Conservation (phyloP, 2,888 invertebrate species). For the Euclidia mi region DNA sequence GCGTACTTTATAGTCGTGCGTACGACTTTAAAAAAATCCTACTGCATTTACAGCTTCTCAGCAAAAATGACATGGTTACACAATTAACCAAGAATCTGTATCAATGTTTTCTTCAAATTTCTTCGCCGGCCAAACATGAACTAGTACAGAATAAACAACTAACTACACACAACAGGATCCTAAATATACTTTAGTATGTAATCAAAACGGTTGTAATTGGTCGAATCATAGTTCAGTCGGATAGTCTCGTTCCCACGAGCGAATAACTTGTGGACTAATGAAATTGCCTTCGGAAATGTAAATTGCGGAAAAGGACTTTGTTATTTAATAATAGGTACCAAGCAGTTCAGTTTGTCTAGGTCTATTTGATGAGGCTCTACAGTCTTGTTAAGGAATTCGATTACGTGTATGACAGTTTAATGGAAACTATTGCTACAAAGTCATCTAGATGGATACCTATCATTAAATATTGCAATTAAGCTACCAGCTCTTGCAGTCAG, state of each 20-base stretch:
- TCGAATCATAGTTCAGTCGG: constrained; percentile 33
- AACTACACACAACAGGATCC: constrained; percentile 11
- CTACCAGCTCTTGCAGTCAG: too few relatives aligned
- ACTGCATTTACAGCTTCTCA: too few relatives aligned
- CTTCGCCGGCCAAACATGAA: not conserved
- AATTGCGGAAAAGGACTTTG: constrained; percentile 66
- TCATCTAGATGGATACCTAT: too few relatives aligned
- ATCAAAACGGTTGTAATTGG: constrained; percentile 47
- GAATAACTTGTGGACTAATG: constrained; percentile 61
- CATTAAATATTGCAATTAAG: too few relatives aligned
- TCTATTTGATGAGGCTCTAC: constrained; percentile 65
- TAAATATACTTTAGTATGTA: constrained; percentile 45
- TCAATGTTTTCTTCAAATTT: constrained; percentile 3
- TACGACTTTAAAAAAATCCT: too few relatives aligned
- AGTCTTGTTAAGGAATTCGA: constrained; percentile 57
- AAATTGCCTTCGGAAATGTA: constrained; percentile 70
- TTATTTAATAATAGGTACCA: constrained; percentile 70
- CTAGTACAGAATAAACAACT: constrained; percentile 2
- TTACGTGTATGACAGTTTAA: constrained; percentile 30
- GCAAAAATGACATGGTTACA: too few relatives aligned
- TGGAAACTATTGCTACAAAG: not conserved
- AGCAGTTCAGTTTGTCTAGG: constrained; percentile 67
- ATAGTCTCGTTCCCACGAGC: constrained; percentile 48
- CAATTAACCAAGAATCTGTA: too few relatives aligned
- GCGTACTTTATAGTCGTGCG: too few relatives aligned